Evolutionary conservation across 2,113 vertebrate genomes (phyloP).

Genomic region (Megaceryle torquata): DNA sequence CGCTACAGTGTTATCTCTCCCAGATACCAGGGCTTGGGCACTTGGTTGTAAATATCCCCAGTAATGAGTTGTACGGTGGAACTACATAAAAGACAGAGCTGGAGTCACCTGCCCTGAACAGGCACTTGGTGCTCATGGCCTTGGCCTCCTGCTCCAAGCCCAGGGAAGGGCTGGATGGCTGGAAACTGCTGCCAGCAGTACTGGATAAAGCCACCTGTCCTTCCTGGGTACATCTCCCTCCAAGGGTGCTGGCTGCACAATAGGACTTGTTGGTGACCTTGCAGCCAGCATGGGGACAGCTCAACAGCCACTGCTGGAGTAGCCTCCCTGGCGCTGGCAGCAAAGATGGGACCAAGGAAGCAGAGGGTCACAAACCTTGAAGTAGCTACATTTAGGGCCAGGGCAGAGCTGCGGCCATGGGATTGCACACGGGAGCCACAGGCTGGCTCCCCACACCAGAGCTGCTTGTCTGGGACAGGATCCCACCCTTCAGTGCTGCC

Average conservation of each 20-base stretch:
- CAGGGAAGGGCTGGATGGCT: neutral
- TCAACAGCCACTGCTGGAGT: neutral
- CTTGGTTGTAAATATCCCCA: accelerated
- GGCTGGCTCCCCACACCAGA: accelerated
- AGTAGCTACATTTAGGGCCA: neutral
- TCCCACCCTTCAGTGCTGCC: neutral
- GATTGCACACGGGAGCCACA: accelerated
- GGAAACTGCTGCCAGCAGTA: neutral
- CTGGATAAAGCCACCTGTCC: neutral
- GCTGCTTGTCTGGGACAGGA: neutral
- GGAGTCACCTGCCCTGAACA: neutral
- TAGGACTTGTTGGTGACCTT: neutral
- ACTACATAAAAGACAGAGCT: neutral
- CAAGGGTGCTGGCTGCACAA: neutral
- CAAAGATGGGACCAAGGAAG: accelerated
- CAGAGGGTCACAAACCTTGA: neutral
- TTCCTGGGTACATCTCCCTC: neutral
- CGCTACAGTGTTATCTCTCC: neutral
- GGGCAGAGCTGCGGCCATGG: accelerated
- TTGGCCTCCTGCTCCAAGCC: neutral
- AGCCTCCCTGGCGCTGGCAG: accelerated
- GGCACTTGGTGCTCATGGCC: accelerated
- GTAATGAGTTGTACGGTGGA: neutral
- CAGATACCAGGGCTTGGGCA: neutral
- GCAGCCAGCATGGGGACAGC: neutral